Evolutionary conservation across 2,113 vertebrate species (phyloP).

Genomic region (Microcebus murinus): DNA sequence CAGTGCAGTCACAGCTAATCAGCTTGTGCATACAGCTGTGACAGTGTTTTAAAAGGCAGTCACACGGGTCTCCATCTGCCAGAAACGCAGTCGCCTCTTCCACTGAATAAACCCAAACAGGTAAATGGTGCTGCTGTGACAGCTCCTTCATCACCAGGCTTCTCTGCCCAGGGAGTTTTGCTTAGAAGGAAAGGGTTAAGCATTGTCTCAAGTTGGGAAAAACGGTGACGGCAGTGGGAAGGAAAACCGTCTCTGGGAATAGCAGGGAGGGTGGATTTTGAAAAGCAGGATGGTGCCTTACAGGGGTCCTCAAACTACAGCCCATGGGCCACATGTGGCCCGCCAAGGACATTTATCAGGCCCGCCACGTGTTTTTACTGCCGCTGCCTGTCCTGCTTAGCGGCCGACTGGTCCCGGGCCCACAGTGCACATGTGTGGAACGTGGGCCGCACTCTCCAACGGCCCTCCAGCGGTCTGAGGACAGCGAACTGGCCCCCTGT

Average conservation of each 20-base stretch:
- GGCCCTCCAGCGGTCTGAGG: too few relatives aligned
- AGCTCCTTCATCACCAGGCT: conserved; percentile 24
- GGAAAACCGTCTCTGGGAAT: neutral
- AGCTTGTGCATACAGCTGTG: conserved; percentile 74
- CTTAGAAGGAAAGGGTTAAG: conserved; percentile 38
- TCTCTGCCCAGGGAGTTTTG: neutral
- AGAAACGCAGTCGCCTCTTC: conserved; percentile 38
- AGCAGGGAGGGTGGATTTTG: neutral
- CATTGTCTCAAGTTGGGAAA: neutral
- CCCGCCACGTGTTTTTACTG: too few relatives aligned
- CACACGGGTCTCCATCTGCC: conserved; percentile 74
- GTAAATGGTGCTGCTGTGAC: conserved; percentile 58
- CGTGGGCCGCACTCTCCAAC: too few relatives aligned
- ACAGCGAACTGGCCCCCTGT: too few relatives aligned
- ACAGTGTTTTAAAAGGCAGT: conserved; percentile 75
- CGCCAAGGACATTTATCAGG: too few relatives aligned
- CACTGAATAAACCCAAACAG: conserved; percentile 69
- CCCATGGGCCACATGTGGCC: too few relatives aligned
- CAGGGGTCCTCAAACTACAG: too few relatives aligned
- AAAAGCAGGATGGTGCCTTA: neutral
- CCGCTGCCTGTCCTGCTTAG: too few relatives aligned
- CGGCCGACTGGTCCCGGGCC: too few relatives aligned
- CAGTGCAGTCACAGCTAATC: conserved; percentile 73
- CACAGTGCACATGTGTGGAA: too few relatives aligned
- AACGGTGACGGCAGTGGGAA: fast-evolving